Percentiles rank a stretch among this genome's conserved stretches.
Conservation (phyloP, 1,140 invertebrate species). For the Matsumurasca onukii region DNA sequence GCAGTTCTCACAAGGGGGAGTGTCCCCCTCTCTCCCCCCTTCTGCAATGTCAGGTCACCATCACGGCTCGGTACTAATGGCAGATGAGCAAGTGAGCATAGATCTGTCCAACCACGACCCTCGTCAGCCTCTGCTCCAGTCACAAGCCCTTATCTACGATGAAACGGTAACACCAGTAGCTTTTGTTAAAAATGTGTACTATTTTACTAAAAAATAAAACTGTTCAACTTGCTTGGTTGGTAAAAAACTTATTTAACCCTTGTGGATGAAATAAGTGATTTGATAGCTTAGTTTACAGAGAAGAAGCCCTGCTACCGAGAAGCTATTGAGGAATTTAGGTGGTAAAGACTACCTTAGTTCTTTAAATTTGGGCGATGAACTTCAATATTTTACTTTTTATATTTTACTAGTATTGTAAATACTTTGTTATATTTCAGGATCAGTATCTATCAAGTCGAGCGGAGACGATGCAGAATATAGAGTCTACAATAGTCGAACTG, state of each 20-base stretch:
- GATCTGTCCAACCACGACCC: conserved; percentile 63
- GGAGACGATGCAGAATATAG: conserved; percentile 98
- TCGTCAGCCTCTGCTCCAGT: conserved; percentile 47
- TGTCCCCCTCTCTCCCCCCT: conserved; percentile 69
- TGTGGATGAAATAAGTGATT: background rate
- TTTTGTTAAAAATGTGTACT: background rate
- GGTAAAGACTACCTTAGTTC: too few relatives aligned
- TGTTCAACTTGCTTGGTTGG: background rate
- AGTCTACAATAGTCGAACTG: conserved; percentile 98
- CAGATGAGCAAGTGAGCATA: conserved; percentile 63
- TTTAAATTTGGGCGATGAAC: background rate
- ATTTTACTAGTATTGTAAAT: background rate
- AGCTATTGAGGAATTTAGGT: too few relatives aligned
- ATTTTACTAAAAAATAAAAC: conserved; percentile 19
- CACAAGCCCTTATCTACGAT: conserved; percentile 70
- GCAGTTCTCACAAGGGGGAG: conserved; percentile 83
- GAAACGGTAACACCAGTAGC: conserved; percentile 58
- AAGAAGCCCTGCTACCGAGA: too few relatives aligned
- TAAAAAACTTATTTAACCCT: background rate
- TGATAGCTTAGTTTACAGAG: too few relatives aligned
- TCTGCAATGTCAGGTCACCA: conserved; percentile 64
- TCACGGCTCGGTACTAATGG: conserved; percentile 59
- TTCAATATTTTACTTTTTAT: background rate
- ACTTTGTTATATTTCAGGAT: conserved; percentile 58
- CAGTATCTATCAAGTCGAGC: conserved; percentile 89